Evolutionary conservation across 2,797 vertebrate genomes (phyloP).

Genomic region (Fratercula arctica): DNA sequence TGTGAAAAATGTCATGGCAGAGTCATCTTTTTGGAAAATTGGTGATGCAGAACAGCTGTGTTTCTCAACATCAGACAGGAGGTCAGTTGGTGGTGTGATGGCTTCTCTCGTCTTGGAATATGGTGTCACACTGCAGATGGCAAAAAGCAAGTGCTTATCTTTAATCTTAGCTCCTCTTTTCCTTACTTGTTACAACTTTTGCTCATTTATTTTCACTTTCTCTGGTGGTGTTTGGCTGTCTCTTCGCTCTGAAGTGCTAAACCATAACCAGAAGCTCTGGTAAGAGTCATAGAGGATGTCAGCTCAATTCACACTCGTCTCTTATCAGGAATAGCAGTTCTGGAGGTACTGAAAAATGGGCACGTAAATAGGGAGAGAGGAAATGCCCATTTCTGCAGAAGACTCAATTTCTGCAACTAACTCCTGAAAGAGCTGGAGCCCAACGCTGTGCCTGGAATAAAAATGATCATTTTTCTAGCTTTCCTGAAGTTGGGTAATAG

Average conservation of each 20-base stretch:
- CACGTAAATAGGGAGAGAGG: background rate
- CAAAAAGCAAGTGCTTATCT: background rate
- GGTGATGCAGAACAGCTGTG: conserved; percentile 13
- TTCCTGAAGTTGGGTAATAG: background rate
- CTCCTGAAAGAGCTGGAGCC: background rate
- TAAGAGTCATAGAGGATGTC: background rate
- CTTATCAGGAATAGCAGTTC: background rate
- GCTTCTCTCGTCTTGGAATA: background rate
- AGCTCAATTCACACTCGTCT: background rate
- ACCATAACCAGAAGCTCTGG: background rate
- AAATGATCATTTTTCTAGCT: background rate
- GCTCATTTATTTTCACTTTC: background rate
- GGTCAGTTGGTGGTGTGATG: background rate
- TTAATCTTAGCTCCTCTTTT: background rate
- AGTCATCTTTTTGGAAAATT: background rate
- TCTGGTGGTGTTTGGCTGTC: background rate
- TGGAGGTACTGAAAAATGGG: background rate
- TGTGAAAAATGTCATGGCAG: background rate
- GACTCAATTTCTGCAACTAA: background rate
- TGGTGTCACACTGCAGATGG: background rate
- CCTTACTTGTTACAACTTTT: background rate
- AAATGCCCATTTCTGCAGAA: background rate
- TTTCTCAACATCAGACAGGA: background rate
- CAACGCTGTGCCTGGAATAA: background rate
- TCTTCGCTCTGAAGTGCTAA: background rate